Conservation (phyloP, 2,797 vertebrate genomes). For the Myotis vivesi region DNA sequence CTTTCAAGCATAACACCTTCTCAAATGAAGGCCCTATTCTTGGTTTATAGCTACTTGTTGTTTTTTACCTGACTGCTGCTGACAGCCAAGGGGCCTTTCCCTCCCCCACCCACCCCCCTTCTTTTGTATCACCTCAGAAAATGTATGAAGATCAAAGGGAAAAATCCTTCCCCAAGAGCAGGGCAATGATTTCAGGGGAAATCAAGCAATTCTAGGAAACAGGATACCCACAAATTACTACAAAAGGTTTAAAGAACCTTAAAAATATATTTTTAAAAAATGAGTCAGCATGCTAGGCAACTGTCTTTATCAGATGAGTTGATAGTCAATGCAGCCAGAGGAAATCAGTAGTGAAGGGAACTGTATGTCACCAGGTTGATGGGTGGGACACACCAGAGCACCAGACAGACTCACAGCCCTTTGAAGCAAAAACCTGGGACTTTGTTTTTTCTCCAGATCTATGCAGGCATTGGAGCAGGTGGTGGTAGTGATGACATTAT, state of each 20-base stretch:
- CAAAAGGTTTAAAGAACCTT: not conserved
- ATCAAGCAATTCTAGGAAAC: not conserved
- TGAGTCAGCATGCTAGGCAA: not conserved
- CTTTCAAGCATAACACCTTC: not conserved
- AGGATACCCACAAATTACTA: not conserved
- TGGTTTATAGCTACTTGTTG: not conserved
- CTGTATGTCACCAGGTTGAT: accelerated
- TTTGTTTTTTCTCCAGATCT: not conserved
- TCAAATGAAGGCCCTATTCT: not conserved
- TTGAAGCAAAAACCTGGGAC: not conserved
- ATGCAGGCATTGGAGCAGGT: not conserved
- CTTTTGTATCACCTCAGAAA: not conserved
- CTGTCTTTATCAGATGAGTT: not conserved
- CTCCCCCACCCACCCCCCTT: not conserved
- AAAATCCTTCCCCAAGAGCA: not conserved
- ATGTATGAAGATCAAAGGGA: not conserved
- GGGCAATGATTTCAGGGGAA: not conserved
- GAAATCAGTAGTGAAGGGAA: not conserved
- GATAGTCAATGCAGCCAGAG: not conserved
- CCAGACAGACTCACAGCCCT: not conserved
- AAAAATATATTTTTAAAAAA: not conserved
- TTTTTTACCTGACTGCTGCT: not conserved
- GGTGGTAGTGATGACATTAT: not conserved
- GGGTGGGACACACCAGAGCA: not conserved
- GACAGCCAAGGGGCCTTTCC: not conserved